A percentile compares a stretch with the other conserved stretches of the same genome.
These are phyloP conservation scores for Ceyx melanurus DNA, from an alignment of 2,113 vertebrate genomes.

Conservation along the genomic window DNA sequence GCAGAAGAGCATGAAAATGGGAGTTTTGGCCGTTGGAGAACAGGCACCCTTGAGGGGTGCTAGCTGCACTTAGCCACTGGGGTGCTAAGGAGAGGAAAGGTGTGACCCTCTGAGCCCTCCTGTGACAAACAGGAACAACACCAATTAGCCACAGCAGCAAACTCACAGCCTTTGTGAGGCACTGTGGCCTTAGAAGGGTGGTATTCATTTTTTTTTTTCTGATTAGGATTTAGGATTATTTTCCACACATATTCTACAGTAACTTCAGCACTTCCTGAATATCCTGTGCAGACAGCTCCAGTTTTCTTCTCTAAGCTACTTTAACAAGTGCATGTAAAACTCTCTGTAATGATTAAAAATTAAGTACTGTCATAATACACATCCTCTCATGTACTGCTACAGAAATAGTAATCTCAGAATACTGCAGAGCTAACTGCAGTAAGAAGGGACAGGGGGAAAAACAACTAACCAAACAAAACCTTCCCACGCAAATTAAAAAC, in stretches of 20 bases:
- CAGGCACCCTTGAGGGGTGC: not conserved
- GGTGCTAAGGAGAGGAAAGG: not conserved
- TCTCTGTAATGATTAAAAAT: not conserved
- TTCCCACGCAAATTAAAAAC: too few species aligned
- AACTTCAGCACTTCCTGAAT: not conserved
- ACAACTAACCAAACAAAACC: too few species aligned
- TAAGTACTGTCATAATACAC: not conserved
- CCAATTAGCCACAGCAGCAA: not conserved
- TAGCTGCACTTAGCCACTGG: not conserved
- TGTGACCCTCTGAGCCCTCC: not conserved
- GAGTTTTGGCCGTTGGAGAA: not conserved
- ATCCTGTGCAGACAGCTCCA: not conserved
- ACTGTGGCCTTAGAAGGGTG: not conserved
- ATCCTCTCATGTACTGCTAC: not conserved
- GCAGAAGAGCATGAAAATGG: not conserved
- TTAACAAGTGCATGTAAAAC: not conserved
- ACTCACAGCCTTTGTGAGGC: not conserved
- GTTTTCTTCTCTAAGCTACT: not conserved
- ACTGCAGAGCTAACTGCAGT: not conserved
- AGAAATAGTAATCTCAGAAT: not conserved
- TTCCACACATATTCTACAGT: not conserved
- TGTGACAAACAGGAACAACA: not conserved
- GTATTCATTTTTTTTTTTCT: not conserved
- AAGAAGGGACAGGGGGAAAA: fast-evolving
- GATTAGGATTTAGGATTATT: not conserved